phyloP scores from a whole-genome alignment of 2,888 invertebrate genomes.

The Pecten maximus region DNA sequence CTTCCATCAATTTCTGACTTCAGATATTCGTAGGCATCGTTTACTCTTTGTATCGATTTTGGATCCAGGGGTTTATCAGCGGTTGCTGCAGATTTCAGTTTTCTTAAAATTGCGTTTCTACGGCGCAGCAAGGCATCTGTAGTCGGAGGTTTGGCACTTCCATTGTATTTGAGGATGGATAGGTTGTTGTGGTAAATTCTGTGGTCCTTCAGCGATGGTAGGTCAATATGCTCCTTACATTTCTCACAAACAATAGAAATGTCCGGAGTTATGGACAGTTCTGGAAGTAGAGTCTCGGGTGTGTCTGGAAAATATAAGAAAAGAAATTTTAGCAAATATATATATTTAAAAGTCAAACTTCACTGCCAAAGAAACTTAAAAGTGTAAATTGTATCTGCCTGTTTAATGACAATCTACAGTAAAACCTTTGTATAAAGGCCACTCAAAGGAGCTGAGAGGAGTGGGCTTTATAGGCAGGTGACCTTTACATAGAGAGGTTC shows the following conservation, averaged over 20 bases:
- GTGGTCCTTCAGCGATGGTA: conserved; percentile 73
- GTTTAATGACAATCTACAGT: no score
- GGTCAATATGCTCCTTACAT: conserved; percentile 71
- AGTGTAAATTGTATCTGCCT: no score
- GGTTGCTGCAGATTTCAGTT: conserved; percentile 62
- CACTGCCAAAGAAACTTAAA: no score
- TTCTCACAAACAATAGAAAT: conserved; percentile 75
- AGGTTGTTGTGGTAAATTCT: conserved; percentile 76
- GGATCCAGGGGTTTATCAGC: conserved; percentile 63
- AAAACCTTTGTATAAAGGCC: no score
- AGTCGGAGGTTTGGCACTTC: conserved; percentile 64
- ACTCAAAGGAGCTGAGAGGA: no score
- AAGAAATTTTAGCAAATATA: neutral
- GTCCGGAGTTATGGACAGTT: conserved; percentile 71
- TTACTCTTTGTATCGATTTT: conserved; percentile 59
- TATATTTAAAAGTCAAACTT: neutral
- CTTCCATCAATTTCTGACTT: conserved; percentile 78
- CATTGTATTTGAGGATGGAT: conserved; percentile 66
- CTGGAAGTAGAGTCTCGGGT: conserved; percentile 73
- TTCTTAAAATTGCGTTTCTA: conserved; percentile 69
- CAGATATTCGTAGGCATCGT: conserved; percentile 79
- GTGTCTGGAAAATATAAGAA: conserved; percentile 68
- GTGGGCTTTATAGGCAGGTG: no score
- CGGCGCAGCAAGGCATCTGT: conserved; percentile 70
- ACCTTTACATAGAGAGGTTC: no score